Conservation (phyloP, 2,888 invertebrate genomes). For the Ctenicera cuprea region DNA sequence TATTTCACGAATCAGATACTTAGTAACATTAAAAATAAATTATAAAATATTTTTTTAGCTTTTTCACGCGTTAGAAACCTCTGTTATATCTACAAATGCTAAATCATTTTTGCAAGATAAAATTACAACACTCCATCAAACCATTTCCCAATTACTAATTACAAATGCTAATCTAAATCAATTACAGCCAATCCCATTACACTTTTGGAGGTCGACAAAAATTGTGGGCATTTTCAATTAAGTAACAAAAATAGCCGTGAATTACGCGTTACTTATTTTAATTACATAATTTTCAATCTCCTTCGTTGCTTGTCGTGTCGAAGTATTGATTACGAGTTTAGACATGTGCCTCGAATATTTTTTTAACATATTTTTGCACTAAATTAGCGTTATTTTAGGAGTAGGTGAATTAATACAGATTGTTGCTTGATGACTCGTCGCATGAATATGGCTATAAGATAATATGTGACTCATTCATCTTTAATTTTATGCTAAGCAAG, state of each 20-base stretch:
- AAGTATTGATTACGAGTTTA: no score
- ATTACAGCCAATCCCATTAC: conserved; percentile 4
- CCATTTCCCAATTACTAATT: conserved; percentile 1
- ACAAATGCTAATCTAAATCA: conserved; percentile 8
- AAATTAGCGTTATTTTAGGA: no score
- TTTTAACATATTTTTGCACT: no score
- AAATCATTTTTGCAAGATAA: no score
- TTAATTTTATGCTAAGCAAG: conserved; percentile 4
- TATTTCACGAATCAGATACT: no score
- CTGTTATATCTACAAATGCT: no score
- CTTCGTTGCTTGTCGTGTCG: no score
- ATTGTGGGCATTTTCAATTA: conserved; percentile 23
- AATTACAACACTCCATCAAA: not conserved
- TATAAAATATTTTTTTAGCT: no score
- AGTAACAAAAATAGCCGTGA: not conserved
- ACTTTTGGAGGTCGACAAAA: conserved; percentile 19
- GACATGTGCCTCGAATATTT: no score
- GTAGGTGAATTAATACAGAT: no score
- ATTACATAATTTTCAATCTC: not conserved
- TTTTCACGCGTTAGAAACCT: no score
- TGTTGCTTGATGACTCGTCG: not conserved
- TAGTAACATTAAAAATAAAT: no score
- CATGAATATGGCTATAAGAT: conserved; percentile 5
- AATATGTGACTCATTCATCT: conserved; percentile 3
- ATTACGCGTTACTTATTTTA: conserved; percentile 8